Conservation (phyloP, 2,888 invertebrate species). For the Cistogaster globosa region DNA sequence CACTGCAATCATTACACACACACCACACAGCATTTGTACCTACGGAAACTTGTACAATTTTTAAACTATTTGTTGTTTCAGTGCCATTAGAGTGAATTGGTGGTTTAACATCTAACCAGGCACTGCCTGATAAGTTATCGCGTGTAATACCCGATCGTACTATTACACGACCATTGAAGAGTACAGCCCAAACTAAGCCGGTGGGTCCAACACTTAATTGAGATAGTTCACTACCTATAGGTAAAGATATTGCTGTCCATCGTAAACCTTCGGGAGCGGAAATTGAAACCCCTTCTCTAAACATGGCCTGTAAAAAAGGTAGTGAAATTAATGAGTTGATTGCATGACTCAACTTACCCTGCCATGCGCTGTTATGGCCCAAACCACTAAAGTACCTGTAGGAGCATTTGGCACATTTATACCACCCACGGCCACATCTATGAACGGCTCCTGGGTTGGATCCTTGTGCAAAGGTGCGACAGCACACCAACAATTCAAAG, state of each 20-base stretch:
- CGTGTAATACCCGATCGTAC: conserved; percentile 93
- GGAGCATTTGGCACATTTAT: conserved; percentile 90
- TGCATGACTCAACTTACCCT: conserved; percentile 84
- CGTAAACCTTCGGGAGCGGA: conserved; percentile 93
- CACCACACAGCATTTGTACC: conserved; percentile 91
- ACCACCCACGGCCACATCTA: conserved; percentile 94
- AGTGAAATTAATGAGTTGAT: neutral
- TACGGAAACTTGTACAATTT: conserved; percentile 90
- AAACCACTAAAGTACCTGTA: conserved; percentile 91
- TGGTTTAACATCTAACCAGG: conserved; percentile 92
- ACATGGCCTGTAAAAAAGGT: conserved; percentile 87
- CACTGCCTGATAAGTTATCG: conserved; percentile 86
- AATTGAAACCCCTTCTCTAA: conserved; percentile 90
- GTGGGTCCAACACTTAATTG: conserved; percentile 93
- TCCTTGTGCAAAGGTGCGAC: conserved; percentile 94
- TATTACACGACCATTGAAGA: conserved; percentile 92
- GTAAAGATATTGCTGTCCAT: conserved; percentile 91
- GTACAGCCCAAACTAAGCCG: conserved; percentile 93
- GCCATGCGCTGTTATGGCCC: conserved; percentile 96
- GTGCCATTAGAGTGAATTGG: conserved; percentile 83
- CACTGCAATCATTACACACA: conserved; percentile 90
- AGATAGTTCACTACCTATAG: conserved; percentile 91
- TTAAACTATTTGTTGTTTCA: conserved; percentile 84
- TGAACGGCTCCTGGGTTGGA: conserved; percentile 95
- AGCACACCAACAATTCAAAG: conserved; percentile 96